Conservation (phyloP, 2,113 vertebrate genomes). For the Pituophis catenifer region DNA sequence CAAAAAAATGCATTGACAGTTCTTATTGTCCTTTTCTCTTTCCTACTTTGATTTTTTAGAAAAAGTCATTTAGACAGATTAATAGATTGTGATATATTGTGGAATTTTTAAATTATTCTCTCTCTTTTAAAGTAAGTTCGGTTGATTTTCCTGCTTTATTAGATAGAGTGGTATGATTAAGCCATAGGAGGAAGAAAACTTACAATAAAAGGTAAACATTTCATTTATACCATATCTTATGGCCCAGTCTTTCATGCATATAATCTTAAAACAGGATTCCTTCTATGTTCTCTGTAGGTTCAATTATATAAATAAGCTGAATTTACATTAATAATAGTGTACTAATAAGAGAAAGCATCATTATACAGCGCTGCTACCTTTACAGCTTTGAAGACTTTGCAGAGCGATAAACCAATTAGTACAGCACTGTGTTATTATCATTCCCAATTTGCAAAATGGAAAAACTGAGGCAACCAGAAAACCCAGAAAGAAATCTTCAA, state of each 20-base stretch:
- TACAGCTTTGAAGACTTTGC: constrained; percentile 21
- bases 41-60: too few relatives aligned
- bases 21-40: background rate
- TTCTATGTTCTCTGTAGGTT: constrained; percentile 9
- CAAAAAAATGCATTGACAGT: background rate
- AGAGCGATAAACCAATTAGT: constrained; percentile 20
- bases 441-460: constrained; percentile 12
- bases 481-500: constrained; percentile 26
- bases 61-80: background rate
- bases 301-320: constrained; percentile 21
- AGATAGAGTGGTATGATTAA: background rate
- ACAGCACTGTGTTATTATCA: constrained; percentile 10
- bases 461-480: background rate
- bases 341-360: constrained; percentile 17
- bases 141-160: background rate
- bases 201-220: rapidly evolving
- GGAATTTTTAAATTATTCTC: background rate
- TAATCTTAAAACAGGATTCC: background rate
- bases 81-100: background rate
- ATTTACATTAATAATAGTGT: constrained; percentile 22
- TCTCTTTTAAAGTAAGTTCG: background rate
- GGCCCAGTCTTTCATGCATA: background rate
- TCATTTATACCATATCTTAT: background rate
- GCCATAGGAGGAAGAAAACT: background rate
- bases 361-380: constrained; percentile 18